Evolutionary conservation across 2,888 invertebrate species (phyloP).

Genomic region (Chloroclysta siterata): DNA sequence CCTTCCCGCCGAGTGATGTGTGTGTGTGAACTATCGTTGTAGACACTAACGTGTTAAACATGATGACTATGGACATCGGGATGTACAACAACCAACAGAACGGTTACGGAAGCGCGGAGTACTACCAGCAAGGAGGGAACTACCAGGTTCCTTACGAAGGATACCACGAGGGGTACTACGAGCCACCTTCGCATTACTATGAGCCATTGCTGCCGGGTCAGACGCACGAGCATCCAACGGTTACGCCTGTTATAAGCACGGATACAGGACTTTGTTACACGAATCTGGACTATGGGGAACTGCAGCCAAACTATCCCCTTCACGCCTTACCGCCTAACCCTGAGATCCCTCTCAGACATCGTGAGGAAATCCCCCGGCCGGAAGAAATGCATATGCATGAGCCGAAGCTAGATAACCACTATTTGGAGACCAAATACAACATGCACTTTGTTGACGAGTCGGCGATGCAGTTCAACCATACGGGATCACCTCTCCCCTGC

Average conservation of each 20-base stretch:
- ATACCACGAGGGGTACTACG: slow-evolving; percentile 79
- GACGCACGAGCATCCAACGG: slow-evolving; percentile 73
- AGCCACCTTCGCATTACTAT: slow-evolving; percentile 81
- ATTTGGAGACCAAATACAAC: slow-evolving; percentile 82
- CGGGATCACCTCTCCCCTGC: slow-evolving; percentile 79
- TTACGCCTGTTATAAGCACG: slow-evolving; percentile 90
- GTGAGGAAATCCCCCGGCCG: slow-evolving; percentile 85
- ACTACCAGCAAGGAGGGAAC: slow-evolving; percentile 78
- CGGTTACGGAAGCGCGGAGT: slow-evolving; percentile 79
- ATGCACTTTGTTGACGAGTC: slow-evolving; percentile 80
- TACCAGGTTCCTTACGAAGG: slow-evolving; percentile 77
- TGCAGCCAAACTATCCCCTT: slow-evolving; percentile 79
- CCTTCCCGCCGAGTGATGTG: slow-evolving; percentile 70
- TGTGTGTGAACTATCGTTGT: slow-evolving; percentile 67
- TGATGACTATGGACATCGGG: slow-evolving; percentile 94
- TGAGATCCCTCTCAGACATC: slow-evolving; percentile 73
- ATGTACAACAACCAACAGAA: slow-evolving; percentile 90
- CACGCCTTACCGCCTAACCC: slow-evolving; percentile 84
- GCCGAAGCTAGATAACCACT: slow-evolving; percentile 78
- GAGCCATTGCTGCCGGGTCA: slow-evolving; percentile 77
- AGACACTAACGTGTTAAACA: slow-evolving; percentile 76
- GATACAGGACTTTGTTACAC: slow-evolving; percentile 96
- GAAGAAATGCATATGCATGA: slow-evolving; percentile 76
- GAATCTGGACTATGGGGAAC: slow-evolving; percentile 91
- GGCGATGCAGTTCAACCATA: slow-evolving; percentile 71